phyloP scores from a whole-genome alignment of 1,140 invertebrate genomes.

The Trichogramma pretiosum region DNA sequence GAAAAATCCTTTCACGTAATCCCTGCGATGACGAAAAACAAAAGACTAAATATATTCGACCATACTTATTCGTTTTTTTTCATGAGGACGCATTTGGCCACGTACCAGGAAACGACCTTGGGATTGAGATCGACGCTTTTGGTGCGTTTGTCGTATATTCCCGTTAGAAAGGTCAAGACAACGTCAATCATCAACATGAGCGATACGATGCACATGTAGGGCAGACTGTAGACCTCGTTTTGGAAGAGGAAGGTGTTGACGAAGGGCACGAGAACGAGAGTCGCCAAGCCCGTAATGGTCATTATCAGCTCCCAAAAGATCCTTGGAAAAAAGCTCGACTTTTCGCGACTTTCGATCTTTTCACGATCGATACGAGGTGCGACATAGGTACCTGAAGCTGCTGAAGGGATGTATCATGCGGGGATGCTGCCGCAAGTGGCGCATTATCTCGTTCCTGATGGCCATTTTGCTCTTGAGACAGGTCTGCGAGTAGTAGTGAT shows the following conservation, averaged over 20 bases:
- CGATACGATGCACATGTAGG: constrained; percentile 18
- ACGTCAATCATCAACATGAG: constrained; percentile 25
- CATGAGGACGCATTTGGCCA: too few species aligned
- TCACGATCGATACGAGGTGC: background rate
- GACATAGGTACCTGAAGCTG: constrained; percentile 24
- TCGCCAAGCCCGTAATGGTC: constrained; percentile 18
- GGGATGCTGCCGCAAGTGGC: constrained; percentile 29
- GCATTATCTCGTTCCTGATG: constrained; percentile 33
- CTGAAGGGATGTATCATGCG: constrained; percentile 40
- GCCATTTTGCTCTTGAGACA: constrained; percentile 31
- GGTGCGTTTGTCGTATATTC: constrained; percentile 28
- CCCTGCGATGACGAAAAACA: constrained; percentile 21
- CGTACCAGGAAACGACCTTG: constrained; percentile 28
- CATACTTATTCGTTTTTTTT: background rate
- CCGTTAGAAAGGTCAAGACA: constrained; percentile 31
- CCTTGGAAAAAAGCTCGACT: constrained; percentile 18
- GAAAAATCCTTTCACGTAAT: constrained; percentile 31
- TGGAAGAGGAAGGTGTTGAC: constrained; percentile 25
- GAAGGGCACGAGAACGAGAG: constrained; percentile 23
- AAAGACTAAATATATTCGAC: constrained; percentile 1
- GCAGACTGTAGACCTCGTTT: constrained; percentile 2
- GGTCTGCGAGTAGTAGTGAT: constrained; percentile 25
- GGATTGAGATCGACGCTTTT: constrained; percentile 26
- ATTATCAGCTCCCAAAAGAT: constrained; percentile 32
- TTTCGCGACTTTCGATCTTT: background rate